Percentiles rank a stretch among this genome's conserved stretches.
Conservation (phyloP, 2,888 invertebrate genomes). For the Andrena bucephala region DNA sequence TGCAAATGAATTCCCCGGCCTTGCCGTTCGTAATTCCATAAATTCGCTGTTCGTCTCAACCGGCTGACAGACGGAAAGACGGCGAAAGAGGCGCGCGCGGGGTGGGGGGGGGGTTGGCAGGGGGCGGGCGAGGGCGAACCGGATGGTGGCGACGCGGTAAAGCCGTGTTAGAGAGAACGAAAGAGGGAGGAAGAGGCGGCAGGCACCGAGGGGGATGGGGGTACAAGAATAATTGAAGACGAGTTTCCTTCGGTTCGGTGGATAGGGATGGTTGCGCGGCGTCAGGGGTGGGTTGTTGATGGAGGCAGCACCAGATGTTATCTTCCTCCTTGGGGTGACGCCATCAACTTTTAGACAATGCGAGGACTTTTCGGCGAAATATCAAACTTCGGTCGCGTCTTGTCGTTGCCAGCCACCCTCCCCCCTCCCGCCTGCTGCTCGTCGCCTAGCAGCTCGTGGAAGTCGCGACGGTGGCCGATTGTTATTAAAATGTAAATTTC, state of each 20-base stretch:
- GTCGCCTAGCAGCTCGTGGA: constrained; percentile 30
- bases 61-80: constrained; percentile 78
- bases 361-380: constrained; percentile 82
- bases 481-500: constrained; percentile 75
- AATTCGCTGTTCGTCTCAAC: constrained; percentile 78
- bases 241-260: constrained; percentile 80
- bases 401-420: constrained; percentile 63
- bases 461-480: constrained; percentile 55
- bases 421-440: not conserved
- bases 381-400: constrained; percentile 79
- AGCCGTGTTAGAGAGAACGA: constrained; percentile 71
- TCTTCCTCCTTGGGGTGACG: constrained; percentile 81
- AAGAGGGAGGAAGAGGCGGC: constrained; percentile 40
- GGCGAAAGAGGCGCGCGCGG: constrained; percentile 54
- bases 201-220: constrained; percentile 57
- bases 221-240: constrained; percentile 83
- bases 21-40: constrained; percentile 78
- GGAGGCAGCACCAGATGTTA: constrained; percentile 83
- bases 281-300: constrained; percentile 79
- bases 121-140: constrained; percentile 66
- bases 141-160: constrained; percentile 76
- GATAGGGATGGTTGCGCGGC: constrained; percentile 73
- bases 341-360: constrained; percentile 83
- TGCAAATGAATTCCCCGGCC: constrained; percentile 79
- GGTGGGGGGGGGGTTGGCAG: not conserved